Conservation (phyloP, 2,113 vertebrate species). For the Hipposideros armiger region DNA sequence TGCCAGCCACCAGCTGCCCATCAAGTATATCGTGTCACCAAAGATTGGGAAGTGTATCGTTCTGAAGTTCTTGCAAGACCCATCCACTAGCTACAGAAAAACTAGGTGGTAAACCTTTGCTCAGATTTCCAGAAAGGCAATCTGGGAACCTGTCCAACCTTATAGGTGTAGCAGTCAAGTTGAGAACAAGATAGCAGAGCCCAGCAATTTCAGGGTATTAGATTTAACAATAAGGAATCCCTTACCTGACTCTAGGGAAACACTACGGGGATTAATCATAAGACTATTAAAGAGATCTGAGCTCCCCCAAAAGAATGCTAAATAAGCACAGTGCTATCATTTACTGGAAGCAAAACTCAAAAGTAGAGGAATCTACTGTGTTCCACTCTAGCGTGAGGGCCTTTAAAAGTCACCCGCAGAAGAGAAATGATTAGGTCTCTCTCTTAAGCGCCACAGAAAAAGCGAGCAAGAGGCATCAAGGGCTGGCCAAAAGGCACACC, state of each 20-base stretch:
- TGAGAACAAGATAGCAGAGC: slow-evolving; percentile 44
- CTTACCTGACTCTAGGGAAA: slow-evolving; percentile 28
- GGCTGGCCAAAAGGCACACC: background rate
- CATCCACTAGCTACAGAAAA: background rate
- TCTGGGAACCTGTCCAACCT: slow-evolving; percentile 25
- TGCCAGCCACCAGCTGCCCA: background rate
- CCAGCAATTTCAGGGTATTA: slow-evolving; percentile 49
- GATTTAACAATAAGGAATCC: slow-evolving; percentile 57
- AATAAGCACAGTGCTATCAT: slow-evolving; percentile 22
- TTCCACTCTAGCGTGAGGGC: background rate
- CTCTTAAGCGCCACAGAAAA: background rate
- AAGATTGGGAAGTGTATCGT: background rate
- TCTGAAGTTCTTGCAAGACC: background rate
- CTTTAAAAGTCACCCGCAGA: slow-evolving; percentile 10
- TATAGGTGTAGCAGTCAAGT: background rate
- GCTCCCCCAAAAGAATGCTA: background rate
- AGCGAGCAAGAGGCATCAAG: background rate
- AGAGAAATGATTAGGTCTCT: background rate
- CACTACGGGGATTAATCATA: slow-evolving; percentile 50
- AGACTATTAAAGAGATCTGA: slow-evolving; percentile 57
- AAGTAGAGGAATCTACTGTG: slow-evolving; percentile 20
- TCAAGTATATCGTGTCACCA: background rate
- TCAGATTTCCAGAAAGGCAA: slow-evolving; percentile 50
- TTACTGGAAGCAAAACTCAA: slow-evolving; percentile 57
- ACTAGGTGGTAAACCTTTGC: background rate